Conservation (phyloP, 2,888 invertebrate genomes). For the Phlogophora meticulosa region DNA sequence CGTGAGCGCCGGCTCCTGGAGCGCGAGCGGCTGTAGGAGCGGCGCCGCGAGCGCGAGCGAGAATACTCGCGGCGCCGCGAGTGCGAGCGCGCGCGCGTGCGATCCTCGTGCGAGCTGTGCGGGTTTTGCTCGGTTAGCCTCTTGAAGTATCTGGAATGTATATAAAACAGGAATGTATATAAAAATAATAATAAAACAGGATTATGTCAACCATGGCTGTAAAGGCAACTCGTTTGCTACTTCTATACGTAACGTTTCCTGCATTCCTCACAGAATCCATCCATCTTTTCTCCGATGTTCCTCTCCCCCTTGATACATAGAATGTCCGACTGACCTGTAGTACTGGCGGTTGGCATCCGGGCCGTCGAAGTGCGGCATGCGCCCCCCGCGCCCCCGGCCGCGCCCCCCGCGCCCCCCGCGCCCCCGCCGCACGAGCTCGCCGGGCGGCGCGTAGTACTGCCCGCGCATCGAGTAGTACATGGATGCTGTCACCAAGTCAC, state of each 20-base stretch:
- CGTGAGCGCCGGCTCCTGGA: slow-evolving; percentile 65
- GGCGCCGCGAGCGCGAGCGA: slow-evolving; percentile 68
- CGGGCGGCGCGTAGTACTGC: slow-evolving; percentile 78
- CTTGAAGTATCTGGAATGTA: slow-evolving; percentile 74
- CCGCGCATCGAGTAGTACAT: slow-evolving; percentile 83
- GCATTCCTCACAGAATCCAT: too few species aligned
- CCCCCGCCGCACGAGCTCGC: slow-evolving; percentile 57
- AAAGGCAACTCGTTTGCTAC: too few species aligned
- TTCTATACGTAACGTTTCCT: too few species aligned
- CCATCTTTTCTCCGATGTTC: too few species aligned
- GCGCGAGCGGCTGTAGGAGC: slow-evolving; percentile 73
- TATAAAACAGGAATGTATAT: too few species aligned
- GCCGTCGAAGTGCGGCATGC: slow-evolving; percentile 86
- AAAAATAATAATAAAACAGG: too few species aligned
- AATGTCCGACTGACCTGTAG: slow-evolving; percentile 78
- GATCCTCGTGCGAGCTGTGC: slow-evolving; percentile 87
- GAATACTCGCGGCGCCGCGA: slow-evolving; percentile 69
- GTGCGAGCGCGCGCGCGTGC: slow-evolving; percentile 64
- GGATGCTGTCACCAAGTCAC: slow-evolving; percentile 65
- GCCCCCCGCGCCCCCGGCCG: slow-evolving; percentile 60
- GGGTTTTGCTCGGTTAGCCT: slow-evolving; percentile 89
- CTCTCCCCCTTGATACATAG: too few species aligned
- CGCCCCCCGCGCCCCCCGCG: slow-evolving; percentile 65
- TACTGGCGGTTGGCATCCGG: slow-evolving; percentile 85
- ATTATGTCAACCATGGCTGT: too few species aligned